Conservation (phyloP, 1,140 invertebrate species). For the Drosophila lacertosa region DNA sequence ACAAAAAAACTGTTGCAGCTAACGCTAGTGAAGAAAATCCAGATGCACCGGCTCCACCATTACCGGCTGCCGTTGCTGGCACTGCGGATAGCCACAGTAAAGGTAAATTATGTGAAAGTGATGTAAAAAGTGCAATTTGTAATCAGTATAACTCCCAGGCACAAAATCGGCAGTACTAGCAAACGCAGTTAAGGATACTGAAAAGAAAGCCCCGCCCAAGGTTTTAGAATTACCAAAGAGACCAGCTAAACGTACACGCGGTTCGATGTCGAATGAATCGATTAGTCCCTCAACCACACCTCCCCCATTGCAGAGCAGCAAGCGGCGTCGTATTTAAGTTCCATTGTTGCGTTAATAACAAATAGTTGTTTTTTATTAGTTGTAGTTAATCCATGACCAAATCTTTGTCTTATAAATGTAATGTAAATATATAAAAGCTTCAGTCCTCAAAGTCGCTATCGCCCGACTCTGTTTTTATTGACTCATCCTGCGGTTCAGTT, state of each 20-base stretch:
- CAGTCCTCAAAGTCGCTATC: conserved; percentile 69
- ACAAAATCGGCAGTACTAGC: conserved; percentile 18
- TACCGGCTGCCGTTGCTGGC: conserved; percentile 18
- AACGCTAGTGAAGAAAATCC: conserved; percentile 67
- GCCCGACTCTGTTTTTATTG: conserved; percentile 32
- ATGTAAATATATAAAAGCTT: conserved; percentile 57
- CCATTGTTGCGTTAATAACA: conserved; percentile 20
- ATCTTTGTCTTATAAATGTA: conserved; percentile 38
- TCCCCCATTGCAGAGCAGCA: conserved; percentile 74
- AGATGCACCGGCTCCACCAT: conserved; percentile 11
- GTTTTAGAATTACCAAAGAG: conserved; percentile 71
- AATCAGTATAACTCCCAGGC: background rate
- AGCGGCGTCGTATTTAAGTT: conserved; percentile 75
- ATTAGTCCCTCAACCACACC: conserved; percentile 83
- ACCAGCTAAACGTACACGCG: conserved; percentile 79
- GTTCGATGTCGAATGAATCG: conserved; percentile 82
- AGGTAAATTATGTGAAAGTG: conserved; percentile 32
- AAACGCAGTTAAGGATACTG: conserved; percentile 59
- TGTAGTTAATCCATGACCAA: conserved; percentile 47
- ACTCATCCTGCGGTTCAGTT: conserved; percentile 21
- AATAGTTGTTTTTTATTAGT: conserved; percentile 44
- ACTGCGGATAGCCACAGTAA: conserved; percentile 62
- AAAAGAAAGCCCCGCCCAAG: conserved; percentile 74
- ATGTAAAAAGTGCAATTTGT: no score
- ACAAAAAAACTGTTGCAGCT: conserved; percentile 85